phyloP scores from a whole-genome alignment of 2,113 vertebrate genomes.

The Amphiprion ocellaris region DNA sequence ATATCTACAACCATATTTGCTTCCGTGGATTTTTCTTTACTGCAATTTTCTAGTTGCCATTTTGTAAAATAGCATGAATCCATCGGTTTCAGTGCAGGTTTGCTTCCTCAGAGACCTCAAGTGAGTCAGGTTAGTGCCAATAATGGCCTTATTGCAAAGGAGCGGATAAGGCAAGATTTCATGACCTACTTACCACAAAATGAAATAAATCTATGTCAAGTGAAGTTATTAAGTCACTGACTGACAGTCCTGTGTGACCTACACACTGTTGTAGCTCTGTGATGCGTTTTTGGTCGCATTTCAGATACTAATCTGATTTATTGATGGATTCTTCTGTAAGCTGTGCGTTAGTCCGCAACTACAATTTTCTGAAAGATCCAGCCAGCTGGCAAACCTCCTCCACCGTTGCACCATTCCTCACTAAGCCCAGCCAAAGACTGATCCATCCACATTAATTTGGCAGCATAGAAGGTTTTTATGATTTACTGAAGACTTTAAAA shows the following conservation, averaged over 20 bases:
- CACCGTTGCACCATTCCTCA: constrained; percentile 8
- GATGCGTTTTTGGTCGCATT: constrained; percentile 28
- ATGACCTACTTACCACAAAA: constrained; percentile 29
- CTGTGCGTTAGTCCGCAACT: constrained; percentile 29
- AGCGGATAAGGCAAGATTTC: not conserved
- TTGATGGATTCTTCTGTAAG: constrained; percentile 50
- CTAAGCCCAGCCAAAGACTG: constrained; percentile 31
- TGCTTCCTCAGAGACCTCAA: not conserved
- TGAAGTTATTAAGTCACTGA: constrained; percentile 17
- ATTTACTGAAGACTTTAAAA: constrained; percentile 32
- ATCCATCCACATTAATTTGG: constrained; percentile 33
- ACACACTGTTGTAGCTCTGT: not conserved
- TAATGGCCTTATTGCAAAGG: not conserved
- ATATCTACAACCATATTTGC: not conserved
- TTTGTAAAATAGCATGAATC: not conserved
- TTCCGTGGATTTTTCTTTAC: not conserved
- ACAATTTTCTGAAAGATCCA: constrained; percentile 25
- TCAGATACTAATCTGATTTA: constrained; percentile 52
- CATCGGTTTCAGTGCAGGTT: not conserved
- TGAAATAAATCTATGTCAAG: constrained; percentile 9
- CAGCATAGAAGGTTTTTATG: constrained; percentile 37
- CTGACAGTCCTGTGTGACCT: constrained; percentile 1
- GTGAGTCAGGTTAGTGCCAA: not conserved
- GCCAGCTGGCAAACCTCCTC: constrained; percentile 55
- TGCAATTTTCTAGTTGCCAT: not conserved